Evolutionary conservation across 2,888 invertebrate genomes (phyloP).

Genomic region (Cistogaster globosa): DNA sequence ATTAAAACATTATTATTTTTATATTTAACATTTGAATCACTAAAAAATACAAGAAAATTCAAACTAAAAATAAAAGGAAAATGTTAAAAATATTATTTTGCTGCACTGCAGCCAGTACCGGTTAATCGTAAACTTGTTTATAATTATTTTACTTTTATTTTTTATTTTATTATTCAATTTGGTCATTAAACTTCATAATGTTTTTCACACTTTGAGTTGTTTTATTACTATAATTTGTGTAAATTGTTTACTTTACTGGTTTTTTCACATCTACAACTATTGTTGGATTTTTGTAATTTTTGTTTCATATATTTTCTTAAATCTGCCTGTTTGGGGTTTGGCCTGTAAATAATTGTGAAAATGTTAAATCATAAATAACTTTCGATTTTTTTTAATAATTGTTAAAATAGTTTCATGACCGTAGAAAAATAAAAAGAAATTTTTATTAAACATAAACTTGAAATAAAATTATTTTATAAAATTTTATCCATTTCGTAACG

Average conservation of each 20-base stretch:
- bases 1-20: slow-evolving; percentile 1
- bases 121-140: too few species aligned
- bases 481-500: neutral
- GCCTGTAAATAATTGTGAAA: neutral
- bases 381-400: slow-evolving; percentile 33
- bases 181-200: slow-evolving; percentile 10
- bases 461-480: slow-evolving; percentile 27
- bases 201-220: too few species aligned
- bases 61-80: neutral
- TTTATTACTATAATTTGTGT: neutral
- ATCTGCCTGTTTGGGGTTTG: neutral
- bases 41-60: neutral
- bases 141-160: neutral
- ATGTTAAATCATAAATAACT: slow-evolving; percentile 22
- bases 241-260: neutral
- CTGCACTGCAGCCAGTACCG: too few species aligned
- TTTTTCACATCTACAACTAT: slow-evolving; percentile 15
- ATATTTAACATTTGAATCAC: neutral
- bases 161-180: neutral
- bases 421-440: neutral
- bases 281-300: neutral
- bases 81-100: too few species aligned
- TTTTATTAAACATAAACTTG: neutral
- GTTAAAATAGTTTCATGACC: slow-evolving; percentile 1
- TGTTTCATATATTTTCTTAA: neutral